phyloP scores from a whole-genome alignment of 2,113 vertebrate species.

The Leucoraja erinaceus region DNA sequence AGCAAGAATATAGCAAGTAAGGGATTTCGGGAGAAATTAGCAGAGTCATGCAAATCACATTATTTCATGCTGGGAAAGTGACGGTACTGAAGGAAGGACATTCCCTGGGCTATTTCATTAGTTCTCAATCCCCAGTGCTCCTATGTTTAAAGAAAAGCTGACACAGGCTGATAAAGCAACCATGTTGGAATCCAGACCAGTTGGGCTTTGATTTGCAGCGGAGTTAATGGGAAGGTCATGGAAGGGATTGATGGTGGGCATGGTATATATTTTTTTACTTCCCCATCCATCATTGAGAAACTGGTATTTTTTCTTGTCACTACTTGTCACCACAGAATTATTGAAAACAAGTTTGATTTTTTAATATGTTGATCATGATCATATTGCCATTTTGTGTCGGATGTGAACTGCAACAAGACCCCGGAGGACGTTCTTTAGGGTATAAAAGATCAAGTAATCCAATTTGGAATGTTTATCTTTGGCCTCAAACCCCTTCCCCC shows the following conservation, averaged over 20 bases:
- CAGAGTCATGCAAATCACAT: constrained; percentile 24
- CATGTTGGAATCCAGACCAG: not conserved
- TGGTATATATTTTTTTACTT: no score
- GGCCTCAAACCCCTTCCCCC: not conserved
- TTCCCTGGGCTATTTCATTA: not conserved
- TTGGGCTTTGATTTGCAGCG: no score
- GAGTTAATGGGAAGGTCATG: not conserved
- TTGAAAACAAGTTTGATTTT: not conserved
- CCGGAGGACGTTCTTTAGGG: not conserved
- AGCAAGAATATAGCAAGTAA: constrained; percentile 29
- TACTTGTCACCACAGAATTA: not conserved
- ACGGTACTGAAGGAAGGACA: not conserved
- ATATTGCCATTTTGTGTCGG: not conserved
- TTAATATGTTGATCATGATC: not conserved
- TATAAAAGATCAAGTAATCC: not conserved
- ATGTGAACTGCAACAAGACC: not conserved
- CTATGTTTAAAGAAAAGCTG: not conserved
- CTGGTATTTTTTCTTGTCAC: not conserved
- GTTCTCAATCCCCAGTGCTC: not conserved
- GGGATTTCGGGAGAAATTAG: not conserved
- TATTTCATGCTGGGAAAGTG: constrained; percentile 19
- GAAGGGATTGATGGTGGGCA: not conserved
- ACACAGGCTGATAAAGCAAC: not conserved
- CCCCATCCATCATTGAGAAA: not conserved
- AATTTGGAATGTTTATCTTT: not conserved